Percentiles rank a stretch among this genome's conserved stretches.
Evolutionary conservation across 2,113 vertebrate species (phyloP).

Genomic region (Platysteira castanea): DNA sequence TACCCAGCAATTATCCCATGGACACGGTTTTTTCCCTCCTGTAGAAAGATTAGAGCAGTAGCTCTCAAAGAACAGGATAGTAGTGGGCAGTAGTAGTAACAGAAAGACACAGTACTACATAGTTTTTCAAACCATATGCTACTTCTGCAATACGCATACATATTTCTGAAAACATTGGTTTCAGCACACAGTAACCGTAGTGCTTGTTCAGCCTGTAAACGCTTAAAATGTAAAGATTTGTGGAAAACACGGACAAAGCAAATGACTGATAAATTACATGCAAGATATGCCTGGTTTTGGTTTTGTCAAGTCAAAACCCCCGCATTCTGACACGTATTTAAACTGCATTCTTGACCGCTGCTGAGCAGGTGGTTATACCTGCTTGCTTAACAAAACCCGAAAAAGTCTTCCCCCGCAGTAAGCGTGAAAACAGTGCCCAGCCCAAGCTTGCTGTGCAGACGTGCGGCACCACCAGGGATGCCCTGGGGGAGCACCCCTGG

Average conservation of each 20-base stretch:
- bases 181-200: neutral
- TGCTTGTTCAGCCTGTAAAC: neutral
- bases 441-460: accelerated
- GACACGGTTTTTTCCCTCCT: neutral
- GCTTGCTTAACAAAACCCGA: neutral
- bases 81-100: neutral
- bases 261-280: accelerated
- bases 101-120: neutral
- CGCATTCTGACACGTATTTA: neutral
- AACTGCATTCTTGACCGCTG: neutral
- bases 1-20: neutral
- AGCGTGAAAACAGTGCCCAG: accelerated
- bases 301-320: neutral
- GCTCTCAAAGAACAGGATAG: neutral
- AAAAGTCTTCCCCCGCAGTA: accelerated
- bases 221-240: neutral
- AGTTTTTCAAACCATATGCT: neutral
- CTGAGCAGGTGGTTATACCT: neutral
- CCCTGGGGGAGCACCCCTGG: accelerated
- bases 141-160: accelerated
- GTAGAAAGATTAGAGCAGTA: neutral
- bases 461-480: accelerated
- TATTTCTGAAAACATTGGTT: neutral
- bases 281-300: accelerated
- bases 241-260: neutral